Conservation (phyloP, 2,113 vertebrate genomes). For the Motacilla tschutschensis region DNA sequence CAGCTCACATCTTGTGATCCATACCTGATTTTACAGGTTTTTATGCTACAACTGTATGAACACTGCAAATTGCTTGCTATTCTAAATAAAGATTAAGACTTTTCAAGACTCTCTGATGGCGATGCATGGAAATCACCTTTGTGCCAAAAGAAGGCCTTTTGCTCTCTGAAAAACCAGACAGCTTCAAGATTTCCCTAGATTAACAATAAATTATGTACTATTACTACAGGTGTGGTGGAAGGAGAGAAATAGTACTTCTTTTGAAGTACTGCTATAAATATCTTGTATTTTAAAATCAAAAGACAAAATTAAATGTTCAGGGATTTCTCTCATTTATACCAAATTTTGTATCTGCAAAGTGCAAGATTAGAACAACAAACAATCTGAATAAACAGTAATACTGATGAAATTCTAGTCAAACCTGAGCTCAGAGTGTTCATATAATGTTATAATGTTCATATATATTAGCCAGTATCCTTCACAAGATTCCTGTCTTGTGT, state of each 20-base stretch:
- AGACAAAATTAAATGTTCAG: not conserved
- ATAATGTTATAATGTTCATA: not conserved
- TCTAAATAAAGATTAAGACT: not conserved
- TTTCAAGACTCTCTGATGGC: not conserved
- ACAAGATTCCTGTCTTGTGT: not conserved
- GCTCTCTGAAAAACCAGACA: not conserved
- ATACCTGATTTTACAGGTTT: conserved; percentile 14
- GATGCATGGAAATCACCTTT: not conserved
- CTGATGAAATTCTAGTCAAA: not conserved
- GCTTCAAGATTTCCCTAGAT: not conserved
- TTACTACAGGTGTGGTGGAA: not conserved
- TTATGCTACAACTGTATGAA: not conserved
- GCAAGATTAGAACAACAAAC: not conserved
- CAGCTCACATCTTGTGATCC: not conserved
- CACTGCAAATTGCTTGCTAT: not conserved
- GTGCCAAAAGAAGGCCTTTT: not conserved
- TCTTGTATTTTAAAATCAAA: not conserved
- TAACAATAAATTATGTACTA: not conserved
- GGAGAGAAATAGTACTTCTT: not conserved
- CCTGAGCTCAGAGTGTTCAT: not conserved
- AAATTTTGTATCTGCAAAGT: not conserved
- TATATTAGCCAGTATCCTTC: not conserved
- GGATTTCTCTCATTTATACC: not conserved
- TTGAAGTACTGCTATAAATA: not conserved
- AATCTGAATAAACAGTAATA: not conserved